phyloP scores from a whole-genome alignment of 2,888 invertebrate species.

The Steinernema carpocapsae region DNA sequence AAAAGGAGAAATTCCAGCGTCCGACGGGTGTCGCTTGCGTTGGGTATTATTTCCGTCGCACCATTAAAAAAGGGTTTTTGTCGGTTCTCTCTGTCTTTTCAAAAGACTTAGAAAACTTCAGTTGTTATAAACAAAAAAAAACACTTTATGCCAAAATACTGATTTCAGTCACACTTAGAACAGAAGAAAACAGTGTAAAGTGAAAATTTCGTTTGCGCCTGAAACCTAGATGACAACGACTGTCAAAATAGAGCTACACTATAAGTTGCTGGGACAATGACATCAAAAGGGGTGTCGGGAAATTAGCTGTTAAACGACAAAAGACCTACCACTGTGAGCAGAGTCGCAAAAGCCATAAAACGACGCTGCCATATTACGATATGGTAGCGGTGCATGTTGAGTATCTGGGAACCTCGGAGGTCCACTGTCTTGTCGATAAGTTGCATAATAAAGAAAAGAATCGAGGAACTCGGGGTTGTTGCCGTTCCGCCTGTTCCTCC shows the following conservation, averaged over 20 bases:
- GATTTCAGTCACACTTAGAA: no score
- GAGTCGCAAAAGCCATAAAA: conserved; percentile 46
- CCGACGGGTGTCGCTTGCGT: no score
- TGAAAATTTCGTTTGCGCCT: conserved; percentile 9
- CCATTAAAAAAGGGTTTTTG: background rate
- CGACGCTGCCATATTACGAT: conserved; percentile 56
- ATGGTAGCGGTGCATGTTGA: conserved; percentile 62
- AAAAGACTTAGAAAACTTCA: no score
- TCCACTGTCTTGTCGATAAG: conserved; percentile 64
- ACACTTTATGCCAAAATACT: no score
- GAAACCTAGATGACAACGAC: background rate
- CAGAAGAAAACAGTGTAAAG: background rate
- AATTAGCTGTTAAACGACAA: background rate
- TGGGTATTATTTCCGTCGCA: no score
- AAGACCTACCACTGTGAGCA: conserved; percentile 46
- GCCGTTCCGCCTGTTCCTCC: background rate
- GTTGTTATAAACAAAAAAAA: no score
- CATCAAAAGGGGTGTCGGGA: no score
- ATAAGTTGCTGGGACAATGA: no score
- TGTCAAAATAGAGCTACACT: background rate
- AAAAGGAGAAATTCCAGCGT: background rate
- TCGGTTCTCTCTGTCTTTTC: background rate
- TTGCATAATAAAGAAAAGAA: conserved; percentile 48
- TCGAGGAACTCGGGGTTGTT: background rate
- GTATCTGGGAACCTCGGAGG: conserved; percentile 60